These are phyloP conservation scores for Macrotis lagotis DNA, from an alignment of 2,113 vertebrate species.

Conservation along the genomic window DNA sequence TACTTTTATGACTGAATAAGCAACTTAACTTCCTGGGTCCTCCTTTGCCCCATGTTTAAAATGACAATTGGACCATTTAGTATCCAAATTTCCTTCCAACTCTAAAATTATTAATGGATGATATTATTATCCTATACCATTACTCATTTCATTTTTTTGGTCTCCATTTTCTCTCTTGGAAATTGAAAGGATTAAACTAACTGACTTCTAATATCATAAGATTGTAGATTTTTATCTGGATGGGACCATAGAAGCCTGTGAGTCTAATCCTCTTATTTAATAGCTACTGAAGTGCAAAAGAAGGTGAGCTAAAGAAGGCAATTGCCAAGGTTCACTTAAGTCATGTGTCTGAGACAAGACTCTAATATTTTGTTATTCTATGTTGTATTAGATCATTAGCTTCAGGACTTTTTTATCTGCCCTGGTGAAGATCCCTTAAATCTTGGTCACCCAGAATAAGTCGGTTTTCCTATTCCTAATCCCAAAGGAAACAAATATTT, in stretches of 20 bases:
- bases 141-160: background rate
- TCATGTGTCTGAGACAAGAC: background rate
- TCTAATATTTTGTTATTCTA: background rate
- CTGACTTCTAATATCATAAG: too few relatives aligned
- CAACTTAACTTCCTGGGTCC: too few relatives aligned
- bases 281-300: too few relatives aligned
- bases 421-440: background rate
- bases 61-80: background rate
- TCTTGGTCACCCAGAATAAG: background rate
- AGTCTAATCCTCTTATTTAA: too few relatives aligned
- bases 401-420: background rate
- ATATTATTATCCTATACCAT: background rate
- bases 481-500: background rate
- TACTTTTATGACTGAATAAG: too few relatives aligned
- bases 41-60: background rate
- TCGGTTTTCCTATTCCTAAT: background rate
- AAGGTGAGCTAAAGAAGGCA: too few relatives aligned
- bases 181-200: background rate
- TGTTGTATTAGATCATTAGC: background rate
- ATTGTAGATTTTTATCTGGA: too few relatives aligned
- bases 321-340: too few relatives aligned
- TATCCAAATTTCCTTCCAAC: background rate
- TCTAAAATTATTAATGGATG: background rate
- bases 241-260: too few relatives aligned
- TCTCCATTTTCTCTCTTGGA: background rate